These are phyloP conservation scores for Hirtodrosophila trivittata DNA, from an alignment of 2,888 invertebrate species.

Conservation along the genomic window DNA sequence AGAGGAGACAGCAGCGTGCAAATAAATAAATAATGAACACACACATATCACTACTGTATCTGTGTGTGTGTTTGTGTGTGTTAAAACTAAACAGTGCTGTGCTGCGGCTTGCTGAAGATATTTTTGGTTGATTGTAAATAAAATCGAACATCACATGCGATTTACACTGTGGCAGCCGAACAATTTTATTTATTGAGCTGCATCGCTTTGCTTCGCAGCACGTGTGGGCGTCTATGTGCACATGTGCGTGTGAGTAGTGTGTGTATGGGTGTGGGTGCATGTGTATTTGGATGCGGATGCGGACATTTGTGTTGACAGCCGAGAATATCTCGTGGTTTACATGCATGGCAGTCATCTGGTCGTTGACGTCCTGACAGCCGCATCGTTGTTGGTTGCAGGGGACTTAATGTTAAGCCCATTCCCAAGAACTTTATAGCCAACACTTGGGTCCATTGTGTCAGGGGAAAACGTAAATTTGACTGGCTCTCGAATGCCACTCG, in stretches of 20 bases:
- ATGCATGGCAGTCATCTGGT: constrained; percentile 27
- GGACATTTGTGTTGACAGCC: constrained; percentile 43
- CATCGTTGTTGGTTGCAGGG: neutral
- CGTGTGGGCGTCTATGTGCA: constrained; percentile 32
- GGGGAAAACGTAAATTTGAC: constrained; percentile 12
- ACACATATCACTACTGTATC: constrained; percentile 1
- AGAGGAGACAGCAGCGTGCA: constrained; percentile 3
- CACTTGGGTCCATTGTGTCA: constrained; percentile 20
- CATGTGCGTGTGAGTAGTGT: neutral
- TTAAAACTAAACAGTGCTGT: constrained; percentile 15
- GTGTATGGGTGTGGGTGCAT: constrained; percentile 1
- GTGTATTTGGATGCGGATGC: constrained; percentile 23
- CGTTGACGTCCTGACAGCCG: constrained; percentile 4
- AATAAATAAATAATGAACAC: constrained; percentile 28
- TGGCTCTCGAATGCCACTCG: neutral
- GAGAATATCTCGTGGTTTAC: constrained; percentile 21
- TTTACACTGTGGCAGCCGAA: constrained; percentile 35
- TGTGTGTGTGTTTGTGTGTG: neutral
- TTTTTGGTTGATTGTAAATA: constrained; percentile 43
- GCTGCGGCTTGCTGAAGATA: constrained; percentile 11
- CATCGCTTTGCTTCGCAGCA: constrained; percentile 12
- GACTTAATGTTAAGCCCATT: neutral
- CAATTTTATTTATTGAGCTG: constrained; percentile 52
- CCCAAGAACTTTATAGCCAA: neutral
- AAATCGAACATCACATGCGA: constrained; percentile 42